Evolutionary conservation across 1,140 invertebrate genomes (phyloP).

Genomic region (Drosophila truncata): DNA sequence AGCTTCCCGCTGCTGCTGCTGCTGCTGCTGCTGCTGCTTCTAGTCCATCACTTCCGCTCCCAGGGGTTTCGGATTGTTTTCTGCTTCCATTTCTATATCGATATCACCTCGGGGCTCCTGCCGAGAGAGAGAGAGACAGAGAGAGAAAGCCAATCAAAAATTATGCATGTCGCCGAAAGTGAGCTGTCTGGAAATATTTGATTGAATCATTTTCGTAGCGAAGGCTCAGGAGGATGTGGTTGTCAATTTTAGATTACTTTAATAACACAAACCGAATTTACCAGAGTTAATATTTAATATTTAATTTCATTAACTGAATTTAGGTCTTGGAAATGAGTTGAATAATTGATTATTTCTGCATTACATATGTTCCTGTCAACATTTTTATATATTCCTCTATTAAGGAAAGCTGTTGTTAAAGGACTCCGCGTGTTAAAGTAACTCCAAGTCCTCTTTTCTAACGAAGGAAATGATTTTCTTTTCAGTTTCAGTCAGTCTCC

Average conservation of each 20-base stretch:
- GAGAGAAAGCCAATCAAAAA: slow-evolving; percentile 5
- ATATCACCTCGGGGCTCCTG: slow-evolving; percentile 4
- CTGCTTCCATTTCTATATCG: background rate
- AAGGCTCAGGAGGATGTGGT: background rate
- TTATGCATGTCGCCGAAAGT: slow-evolving; percentile 21
- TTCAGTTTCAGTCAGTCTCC: slow-evolving; percentile 14
- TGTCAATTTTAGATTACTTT: background rate
- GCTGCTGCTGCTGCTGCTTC: background rate
- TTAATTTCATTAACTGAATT: background rate
- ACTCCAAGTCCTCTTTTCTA: no score
- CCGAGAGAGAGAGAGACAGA: background rate
- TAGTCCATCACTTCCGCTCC: slow-evolving; percentile 8
- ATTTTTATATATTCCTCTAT: no score
- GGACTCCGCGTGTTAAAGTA: no score
- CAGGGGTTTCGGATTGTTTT: background rate
- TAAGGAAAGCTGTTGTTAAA: no score
- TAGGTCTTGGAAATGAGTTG: background rate
- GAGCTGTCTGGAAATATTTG: background rate
- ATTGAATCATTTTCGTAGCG: background rate
- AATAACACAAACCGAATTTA: background rate
- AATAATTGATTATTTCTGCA: background rate
- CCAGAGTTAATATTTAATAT: background rate
- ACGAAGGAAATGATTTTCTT: slow-evolving; percentile 22
- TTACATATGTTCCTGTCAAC: no score
- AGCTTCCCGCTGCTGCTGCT: background rate